Conservation (phyloP, 2,113 vertebrate genomes). For the Chaenogobius annularis region DNA sequence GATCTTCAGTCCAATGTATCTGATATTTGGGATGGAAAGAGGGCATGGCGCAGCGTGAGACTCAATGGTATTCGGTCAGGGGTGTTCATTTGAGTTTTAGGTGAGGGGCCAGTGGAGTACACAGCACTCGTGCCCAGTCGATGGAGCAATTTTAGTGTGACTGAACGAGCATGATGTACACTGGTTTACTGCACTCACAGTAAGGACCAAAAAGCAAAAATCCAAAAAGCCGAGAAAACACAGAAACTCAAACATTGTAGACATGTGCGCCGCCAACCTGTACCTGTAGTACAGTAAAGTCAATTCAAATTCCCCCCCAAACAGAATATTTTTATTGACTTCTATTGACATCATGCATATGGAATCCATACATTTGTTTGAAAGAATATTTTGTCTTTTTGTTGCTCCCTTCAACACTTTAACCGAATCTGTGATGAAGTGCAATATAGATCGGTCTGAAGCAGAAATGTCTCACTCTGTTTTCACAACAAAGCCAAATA, state of each 20-base stretch:
- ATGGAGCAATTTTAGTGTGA: constrained; percentile 2
- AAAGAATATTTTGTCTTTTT: constrained; percentile 9
- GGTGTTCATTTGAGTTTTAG: constrained; percentile 37
- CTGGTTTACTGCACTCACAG: not conserved
- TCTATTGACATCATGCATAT: too few species aligned
- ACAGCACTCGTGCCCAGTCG: not conserved
- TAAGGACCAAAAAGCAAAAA: too few species aligned
- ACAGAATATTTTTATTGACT: too few species aligned
- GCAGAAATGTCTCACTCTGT: constrained; percentile 34
- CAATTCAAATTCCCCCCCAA: too few species aligned
- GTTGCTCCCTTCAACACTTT: constrained; percentile 16
- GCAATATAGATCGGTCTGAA: constrained; percentile 21
- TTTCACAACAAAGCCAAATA: constrained; percentile 15
- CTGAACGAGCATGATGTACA: not conserved
- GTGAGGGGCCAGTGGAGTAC: constrained; percentile 5
- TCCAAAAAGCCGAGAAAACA: not conserved
- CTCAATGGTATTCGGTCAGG: constrained; percentile 48
- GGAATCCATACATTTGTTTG: too few species aligned
- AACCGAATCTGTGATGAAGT: constrained; percentile 23
- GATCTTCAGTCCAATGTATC: constrained; percentile 61
- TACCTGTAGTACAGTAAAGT: too few species aligned
- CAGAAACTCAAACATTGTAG: too few species aligned
- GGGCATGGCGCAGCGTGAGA: constrained; percentile 17
- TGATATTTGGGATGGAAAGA: constrained; percentile 30
- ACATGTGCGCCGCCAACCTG: too few species aligned